A percentile compares a stretch with the other conserved stretches of the same genome.
These are phyloP conservation scores for Lophura swinhoii DNA, from an alignment of 2,797 vertebrate genomes.

Conservation along the genomic window DNA sequence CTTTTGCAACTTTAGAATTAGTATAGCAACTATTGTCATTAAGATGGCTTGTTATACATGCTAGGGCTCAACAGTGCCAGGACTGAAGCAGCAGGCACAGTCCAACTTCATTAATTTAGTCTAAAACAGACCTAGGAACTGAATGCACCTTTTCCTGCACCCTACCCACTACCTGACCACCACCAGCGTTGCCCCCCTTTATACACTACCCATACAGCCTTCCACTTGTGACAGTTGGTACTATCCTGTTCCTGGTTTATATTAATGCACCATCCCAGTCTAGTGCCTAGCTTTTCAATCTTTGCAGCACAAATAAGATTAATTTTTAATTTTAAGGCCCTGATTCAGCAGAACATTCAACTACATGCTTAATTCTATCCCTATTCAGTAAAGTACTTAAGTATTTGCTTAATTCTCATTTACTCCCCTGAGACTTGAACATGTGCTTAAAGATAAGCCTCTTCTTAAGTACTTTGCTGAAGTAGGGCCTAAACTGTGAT, in stretches of 20 bases:
- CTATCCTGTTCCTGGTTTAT: constrained; percentile 16
- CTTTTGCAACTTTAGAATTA: constrained; percentile 36
- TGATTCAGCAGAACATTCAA: constrained; percentile 73
- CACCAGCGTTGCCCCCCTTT: background rate
- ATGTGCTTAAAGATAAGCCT: constrained; percentile 72
- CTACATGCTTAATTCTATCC: constrained; percentile 72
- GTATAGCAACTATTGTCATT: background rate
- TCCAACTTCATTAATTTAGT: background rate
- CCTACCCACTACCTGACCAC: background rate
- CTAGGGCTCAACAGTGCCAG: background rate
- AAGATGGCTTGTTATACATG: background rate
- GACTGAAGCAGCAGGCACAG: background rate
- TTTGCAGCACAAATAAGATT: constrained; percentile 69
- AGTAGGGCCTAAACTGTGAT: constrained; percentile 69
- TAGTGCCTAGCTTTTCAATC: constrained; percentile 58
- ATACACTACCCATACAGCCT: constrained; percentile 43
- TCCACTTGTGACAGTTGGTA: constrained; percentile 48
- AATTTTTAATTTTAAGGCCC: constrained; percentile 74
- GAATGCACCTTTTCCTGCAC: background rate
- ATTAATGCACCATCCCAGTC: constrained; percentile 64
- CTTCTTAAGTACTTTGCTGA: constrained; percentile 71
- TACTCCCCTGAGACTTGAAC: constrained; percentile 69
- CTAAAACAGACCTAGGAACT: background rate
- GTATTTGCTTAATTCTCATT: constrained; percentile 74
- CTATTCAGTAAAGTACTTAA: constrained; percentile 75